Evolutionary conservation across 2,888 invertebrate genomes (phyloP).

Genomic region (Amiota mariae): DNA sequence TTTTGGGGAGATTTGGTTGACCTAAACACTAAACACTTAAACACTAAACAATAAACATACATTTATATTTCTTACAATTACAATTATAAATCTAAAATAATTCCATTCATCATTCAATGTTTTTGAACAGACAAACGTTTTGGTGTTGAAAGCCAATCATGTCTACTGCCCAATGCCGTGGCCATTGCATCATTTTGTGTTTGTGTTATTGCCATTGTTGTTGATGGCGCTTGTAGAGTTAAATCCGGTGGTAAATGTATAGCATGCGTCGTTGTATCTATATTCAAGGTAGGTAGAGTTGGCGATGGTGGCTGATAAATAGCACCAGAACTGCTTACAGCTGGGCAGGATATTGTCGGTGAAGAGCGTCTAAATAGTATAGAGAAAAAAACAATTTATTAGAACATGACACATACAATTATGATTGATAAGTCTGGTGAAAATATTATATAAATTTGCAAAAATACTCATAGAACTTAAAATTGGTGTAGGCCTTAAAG

Average conservation of each 20-base stretch:
- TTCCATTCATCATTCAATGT: constrained; percentile 13
- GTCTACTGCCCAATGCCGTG: constrained; percentile 1
- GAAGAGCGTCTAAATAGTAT: constrained; percentile 43
- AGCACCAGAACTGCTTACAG: constrained; percentile 43
- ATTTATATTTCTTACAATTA: neutral
- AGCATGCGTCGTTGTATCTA: constrained; percentile 54
- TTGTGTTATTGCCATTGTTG: constrained; percentile 15
- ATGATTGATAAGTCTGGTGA: too few relatives aligned
- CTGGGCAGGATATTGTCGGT: constrained; percentile 50
- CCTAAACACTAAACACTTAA: neutral
- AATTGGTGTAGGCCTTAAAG: too few relatives aligned
- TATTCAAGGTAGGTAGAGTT: constrained; percentile 49
- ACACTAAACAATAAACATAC: neutral
- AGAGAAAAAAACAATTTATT: constrained; percentile 24
- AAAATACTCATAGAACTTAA: too few relatives aligned
- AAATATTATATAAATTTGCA: too few relatives aligned
- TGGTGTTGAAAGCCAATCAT: constrained; percentile 55
- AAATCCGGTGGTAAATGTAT: constrained; percentile 55
- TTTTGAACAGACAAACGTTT: constrained; percentile 54
- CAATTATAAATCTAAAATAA: neutral
- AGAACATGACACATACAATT: too few relatives aligned
- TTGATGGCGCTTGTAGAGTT: constrained; percentile 47
- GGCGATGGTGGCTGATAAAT: constrained; percentile 48
- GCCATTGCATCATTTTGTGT: neutral
- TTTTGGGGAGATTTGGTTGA: neutral